Evolutionary conservation across 2,113 vertebrate genomes (phyloP), one percentile per base, ranked within the genome.

Genomic region (Acanthochromis polyacanthus): DNA sequence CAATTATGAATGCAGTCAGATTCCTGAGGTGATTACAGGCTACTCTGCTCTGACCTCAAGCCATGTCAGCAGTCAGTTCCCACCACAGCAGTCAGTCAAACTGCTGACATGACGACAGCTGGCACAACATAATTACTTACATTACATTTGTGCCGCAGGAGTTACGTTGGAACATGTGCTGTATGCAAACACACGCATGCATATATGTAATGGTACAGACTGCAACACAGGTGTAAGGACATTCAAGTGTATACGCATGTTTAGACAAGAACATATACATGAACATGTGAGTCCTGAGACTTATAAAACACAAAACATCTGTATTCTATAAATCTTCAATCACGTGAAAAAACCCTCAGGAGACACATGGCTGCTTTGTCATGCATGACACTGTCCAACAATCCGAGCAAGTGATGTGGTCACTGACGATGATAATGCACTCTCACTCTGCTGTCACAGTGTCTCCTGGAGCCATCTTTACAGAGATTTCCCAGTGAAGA

Each of bases 401-500:
- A 83, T 87, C 68, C 36, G 75, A 80, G 63, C 66, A 30, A 84
- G 83, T 38, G 61, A 84, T 88, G 88, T 64, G 43, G 70, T 23
- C 36, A 60, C 65, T 70, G 75, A 87, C 81, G 81, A 87, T 85
- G 86, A 89, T 89, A 77, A 85, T 83, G 89, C 90, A 92, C 81
- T 90, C 88, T 91, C 78, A 75, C 83, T 90, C 82, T 65, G 81
- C 83, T 81, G 88, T 88, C 78, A 74, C 74, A 22, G 68, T 81
- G 63, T 82, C 81, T 88, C 86, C 79, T 32, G 71, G 61, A 86
- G 84, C 82, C 81, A 86, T 91, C 80, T 86, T 91, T 73, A 76
- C 82, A 86, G 86, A 91, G 90, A 85, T 92, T 88, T 91, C 88
- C 88, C 88, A 80, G 69, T 64, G 85, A 94, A 94, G 90, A 93